Conservation (phyloP, 2,797 vertebrate species). For the Chelonia mydas region DNA sequence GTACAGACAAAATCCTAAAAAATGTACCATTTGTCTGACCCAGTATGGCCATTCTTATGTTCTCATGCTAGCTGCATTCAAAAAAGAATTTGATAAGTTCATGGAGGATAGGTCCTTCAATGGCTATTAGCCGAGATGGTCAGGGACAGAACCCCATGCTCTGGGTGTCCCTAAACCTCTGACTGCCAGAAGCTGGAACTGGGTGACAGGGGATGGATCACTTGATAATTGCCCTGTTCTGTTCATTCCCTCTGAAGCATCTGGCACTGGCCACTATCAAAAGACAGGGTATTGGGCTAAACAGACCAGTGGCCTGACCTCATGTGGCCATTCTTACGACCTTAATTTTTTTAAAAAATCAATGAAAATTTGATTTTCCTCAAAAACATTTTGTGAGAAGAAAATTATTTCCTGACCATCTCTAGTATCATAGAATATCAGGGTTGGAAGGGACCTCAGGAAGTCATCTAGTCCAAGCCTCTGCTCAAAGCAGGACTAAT, state of each 20-base stretch:
- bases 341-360: background rate
- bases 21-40: background rate
- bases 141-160: too few relatives aligned
- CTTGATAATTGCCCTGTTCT: background rate
- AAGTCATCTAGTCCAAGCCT: too few relatives aligned
- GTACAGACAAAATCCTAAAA: background rate
- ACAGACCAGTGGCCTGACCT: background rate
- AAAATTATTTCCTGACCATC: background rate
- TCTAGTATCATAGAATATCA: background rate
- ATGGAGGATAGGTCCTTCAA: background rate
- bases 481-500: too few relatives aligned
- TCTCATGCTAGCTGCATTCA: background rate
- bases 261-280: background rate
- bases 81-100: background rate
- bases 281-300: background rate
- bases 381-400: background rate
- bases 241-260: background rate
- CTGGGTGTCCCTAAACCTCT: background rate
- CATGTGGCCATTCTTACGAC: too few relatives aligned
- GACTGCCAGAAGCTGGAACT: background rate
- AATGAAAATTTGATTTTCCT: background rate
- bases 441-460: too few relatives aligned
- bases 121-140: background rate
- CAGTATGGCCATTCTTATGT: background rate
- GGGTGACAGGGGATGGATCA: background rate